Evolutionary conservation across 2,113 vertebrate genomes (phyloP).

Genomic region (Clarias gariepinus): DNA sequence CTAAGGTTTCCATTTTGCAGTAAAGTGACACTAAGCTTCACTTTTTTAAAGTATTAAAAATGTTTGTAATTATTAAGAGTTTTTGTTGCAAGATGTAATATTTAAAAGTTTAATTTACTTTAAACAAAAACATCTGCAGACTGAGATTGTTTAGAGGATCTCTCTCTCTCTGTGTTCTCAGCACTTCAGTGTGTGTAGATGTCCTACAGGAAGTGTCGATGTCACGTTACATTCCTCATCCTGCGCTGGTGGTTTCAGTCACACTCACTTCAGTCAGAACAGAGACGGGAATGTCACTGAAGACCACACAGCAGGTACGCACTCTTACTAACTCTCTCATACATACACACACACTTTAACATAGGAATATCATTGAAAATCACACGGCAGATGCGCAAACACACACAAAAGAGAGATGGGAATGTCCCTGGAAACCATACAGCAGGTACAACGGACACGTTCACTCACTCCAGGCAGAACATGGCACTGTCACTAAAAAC

Average conservation of each 20-base stretch:
- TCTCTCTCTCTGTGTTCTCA: conserved; percentile 41
- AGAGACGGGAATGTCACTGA: conserved; percentile 94
- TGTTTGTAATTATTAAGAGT: not conserved
- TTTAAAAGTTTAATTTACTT: not conserved
- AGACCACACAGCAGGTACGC: conserved; percentile 93
- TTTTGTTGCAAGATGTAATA: not conserved
- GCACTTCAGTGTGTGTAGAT: conserved; percentile 83
- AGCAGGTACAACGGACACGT: conserved; percentile 59
- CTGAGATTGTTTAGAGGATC: not conserved
- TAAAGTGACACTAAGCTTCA: not conserved
- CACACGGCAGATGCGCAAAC: conserved; percentile 70
- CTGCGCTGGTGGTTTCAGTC: conserved; percentile 93
- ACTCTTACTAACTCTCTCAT: not conserved
- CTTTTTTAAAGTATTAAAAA: not conserved
- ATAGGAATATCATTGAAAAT: conserved; percentile 71
- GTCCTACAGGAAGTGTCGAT: conserved; percentile 96
- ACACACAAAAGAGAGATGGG: not conserved
- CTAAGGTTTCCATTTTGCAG: not conserved
- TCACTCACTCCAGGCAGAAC: conserved; percentile 89
- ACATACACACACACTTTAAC: conserved; percentile 41
- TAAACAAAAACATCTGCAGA: not conserved
- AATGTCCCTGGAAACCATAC: too few relatives aligned
- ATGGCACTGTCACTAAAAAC: conserved; percentile 94
- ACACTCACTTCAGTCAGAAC: conserved; percentile 95
- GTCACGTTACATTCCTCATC: conserved; percentile 98